These are phyloP conservation scores for Aphis gossypii DNA, from an alignment of 1,140 invertebrate species.

Conservation along the genomic window DNA sequence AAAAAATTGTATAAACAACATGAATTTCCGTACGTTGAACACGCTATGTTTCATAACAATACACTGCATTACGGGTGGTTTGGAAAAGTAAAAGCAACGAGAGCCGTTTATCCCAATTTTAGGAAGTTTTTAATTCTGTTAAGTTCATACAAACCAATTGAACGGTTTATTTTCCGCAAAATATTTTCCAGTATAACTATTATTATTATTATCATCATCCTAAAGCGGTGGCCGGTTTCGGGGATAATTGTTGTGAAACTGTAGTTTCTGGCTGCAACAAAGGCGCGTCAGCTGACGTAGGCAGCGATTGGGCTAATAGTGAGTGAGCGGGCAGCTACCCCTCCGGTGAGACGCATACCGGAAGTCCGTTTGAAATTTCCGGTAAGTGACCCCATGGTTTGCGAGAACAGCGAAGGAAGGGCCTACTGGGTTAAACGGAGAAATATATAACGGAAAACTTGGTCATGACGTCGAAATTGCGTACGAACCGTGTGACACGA, in stretches of 20 bases:
- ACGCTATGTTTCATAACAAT: neutral
- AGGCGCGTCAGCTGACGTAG: neutral
- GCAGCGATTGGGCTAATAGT: neutral
- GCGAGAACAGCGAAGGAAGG: neutral
- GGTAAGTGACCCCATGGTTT: constrained; percentile 8
- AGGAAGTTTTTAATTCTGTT: neutral
- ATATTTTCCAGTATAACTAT: neutral
- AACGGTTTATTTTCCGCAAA: neutral
- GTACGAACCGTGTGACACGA: constrained; percentile 36
- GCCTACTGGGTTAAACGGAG: neutral
- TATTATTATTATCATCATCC: neutral
- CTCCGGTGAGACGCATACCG: neutral
- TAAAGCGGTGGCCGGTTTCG: no score
- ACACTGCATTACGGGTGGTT: neutral
- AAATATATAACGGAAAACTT: constrained; percentile 39
- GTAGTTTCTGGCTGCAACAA: neutral
- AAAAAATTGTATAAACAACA: neutral
- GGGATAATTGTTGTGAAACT: neutral
- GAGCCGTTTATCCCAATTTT: neutral
- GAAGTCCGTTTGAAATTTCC: constrained; percentile 51
- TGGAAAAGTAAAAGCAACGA: neutral
- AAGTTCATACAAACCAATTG: neutral
- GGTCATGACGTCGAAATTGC: constrained; percentile 11
- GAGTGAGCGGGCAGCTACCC: neutral
- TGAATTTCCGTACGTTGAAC: neutral